These are phyloP conservation scores for Acanthosoma haemorrhoidale DNA, from an alignment of 2,888 invertebrate species.

Conservation along the genomic window DNA sequence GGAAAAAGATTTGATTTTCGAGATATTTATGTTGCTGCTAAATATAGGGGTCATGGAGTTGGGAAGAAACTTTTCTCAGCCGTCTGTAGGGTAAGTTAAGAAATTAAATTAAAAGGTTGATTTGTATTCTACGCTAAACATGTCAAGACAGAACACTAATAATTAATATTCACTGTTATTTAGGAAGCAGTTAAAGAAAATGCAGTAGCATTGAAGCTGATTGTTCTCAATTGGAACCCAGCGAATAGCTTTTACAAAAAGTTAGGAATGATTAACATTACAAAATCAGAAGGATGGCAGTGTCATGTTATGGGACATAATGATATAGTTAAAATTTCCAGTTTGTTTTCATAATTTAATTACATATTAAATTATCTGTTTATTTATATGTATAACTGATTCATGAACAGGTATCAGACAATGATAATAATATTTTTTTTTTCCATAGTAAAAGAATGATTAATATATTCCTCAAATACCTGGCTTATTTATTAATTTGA, in stretches of 20 bases:
- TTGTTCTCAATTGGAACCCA: slow-evolving; percentile 79
- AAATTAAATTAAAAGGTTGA: too few species aligned
- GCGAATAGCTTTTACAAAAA: slow-evolving; percentile 69
- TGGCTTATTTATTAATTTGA: too few species aligned
- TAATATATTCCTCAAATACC: too few species aligned
- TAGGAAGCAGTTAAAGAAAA: slow-evolving; percentile 48
- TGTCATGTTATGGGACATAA: slow-evolving; percentile 41
- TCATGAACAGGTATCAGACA: too few species aligned
- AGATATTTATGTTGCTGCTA: slow-evolving; percentile 73
- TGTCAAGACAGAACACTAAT: too few species aligned
- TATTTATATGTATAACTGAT: too few species aligned
- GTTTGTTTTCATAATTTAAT: too few species aligned
- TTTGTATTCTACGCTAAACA: too few species aligned
- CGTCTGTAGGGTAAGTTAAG: slow-evolving; percentile 59
- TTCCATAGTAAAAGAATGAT: too few species aligned
- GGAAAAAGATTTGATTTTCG: slow-evolving; percentile 76
- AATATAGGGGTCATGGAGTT: slow-evolving; percentile 58
- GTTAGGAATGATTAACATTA: slow-evolving; percentile 63
- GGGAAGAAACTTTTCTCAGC: slow-evolving; percentile 61
- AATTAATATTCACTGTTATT: slow-evolving; percentile 30
- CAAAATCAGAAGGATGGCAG: slow-evolving; percentile 62
- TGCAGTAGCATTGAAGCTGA: slow-evolving; percentile 67
- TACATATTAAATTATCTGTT: too few species aligned
- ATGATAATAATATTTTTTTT: too few species aligned
- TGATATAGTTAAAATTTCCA: too few species aligned